Percentiles rank a stretch among this genome's conserved stretches.
These are phyloP conservation scores for Muntiacus muntjak DNA, from an alignment of 2,113 vertebrate species.

Conservation along the genomic window DNA sequence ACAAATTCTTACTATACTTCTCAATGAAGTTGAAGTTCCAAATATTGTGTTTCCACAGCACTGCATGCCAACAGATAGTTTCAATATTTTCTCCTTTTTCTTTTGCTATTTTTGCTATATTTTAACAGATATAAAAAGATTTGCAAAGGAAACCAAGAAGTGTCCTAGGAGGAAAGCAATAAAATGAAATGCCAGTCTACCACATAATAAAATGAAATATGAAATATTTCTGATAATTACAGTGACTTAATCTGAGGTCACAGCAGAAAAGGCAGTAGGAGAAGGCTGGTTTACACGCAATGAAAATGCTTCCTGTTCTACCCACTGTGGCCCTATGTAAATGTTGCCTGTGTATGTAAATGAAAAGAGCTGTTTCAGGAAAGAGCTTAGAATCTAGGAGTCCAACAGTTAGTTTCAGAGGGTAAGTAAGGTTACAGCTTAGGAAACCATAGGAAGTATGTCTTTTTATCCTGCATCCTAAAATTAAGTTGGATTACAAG, in stretches of 20 bases:
- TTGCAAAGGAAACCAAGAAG: background rate
- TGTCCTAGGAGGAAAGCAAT: background rate
- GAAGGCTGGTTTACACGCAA: background rate
- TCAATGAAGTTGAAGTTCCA: background rate
- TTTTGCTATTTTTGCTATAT: background rate
- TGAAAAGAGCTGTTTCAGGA: background rate
- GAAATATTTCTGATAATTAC: background rate
- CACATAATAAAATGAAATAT: background rate
- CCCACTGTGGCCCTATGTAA: background rate
- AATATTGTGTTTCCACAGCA: background rate
- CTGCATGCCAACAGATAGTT: background rate
- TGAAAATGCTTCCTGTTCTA: background rate
- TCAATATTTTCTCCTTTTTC: background rate
- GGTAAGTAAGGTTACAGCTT: background rate
- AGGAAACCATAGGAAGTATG: background rate
- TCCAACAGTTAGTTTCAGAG: background rate
- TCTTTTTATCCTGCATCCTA: background rate
- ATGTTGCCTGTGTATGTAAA: background rate
- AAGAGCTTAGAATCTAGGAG: background rate
- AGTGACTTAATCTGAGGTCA: background rate
- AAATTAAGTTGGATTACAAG: background rate
- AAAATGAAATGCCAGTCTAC: background rate
- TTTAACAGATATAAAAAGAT: background rate
- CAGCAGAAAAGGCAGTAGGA: background rate
- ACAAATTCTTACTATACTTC: background rate